phyloP scores from a whole-genome alignment of 2,888 invertebrate genomes.

The Stenodema calcarata region DNA sequence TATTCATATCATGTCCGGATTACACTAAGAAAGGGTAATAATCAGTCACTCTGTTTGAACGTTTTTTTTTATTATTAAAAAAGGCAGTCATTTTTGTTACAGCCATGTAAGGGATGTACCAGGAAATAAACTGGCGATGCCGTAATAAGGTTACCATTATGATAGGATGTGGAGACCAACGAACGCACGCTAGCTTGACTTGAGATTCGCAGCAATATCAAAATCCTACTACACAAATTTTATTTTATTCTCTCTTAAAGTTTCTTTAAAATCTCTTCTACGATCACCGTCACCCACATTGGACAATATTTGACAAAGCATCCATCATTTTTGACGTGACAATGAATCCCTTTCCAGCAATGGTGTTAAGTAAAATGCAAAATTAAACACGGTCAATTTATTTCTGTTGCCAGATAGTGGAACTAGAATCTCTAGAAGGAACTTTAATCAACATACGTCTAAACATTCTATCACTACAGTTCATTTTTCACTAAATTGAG shows the following conservation, averaged over 20 bases:
- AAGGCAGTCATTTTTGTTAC: constrained; percentile 50
- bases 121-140: constrained; percentile 45
- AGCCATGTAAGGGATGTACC: constrained; percentile 47
- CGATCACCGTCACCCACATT: neutral
- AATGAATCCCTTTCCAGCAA: neutral
- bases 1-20: constrained; percentile 16
- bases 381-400: neutral
- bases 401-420: neutral
- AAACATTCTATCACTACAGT: neutral
- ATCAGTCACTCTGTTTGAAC: constrained; percentile 44
- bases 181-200: constrained; percentile 11
- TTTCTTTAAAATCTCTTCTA: neutral
- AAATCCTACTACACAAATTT: neutral
- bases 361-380: neutral
- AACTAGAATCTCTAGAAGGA: neutral
- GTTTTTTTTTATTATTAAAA: constrained; percentile 37
- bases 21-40: constrained; percentile 20
- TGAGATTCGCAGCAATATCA: neutral
- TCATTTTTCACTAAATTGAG: neutral
- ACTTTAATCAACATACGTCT: neutral
- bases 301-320: neutral
- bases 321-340: neutral
- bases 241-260: neutral
- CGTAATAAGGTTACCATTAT: constrained; percentile 34
- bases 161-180: constrained; percentile 26